A percentile compares a stretch with the other conserved stretches of the same genome.
phyloP scores from a whole-genome alignment of 2,888 invertebrate genomes.

The Coelopa pilipes region DNA sequence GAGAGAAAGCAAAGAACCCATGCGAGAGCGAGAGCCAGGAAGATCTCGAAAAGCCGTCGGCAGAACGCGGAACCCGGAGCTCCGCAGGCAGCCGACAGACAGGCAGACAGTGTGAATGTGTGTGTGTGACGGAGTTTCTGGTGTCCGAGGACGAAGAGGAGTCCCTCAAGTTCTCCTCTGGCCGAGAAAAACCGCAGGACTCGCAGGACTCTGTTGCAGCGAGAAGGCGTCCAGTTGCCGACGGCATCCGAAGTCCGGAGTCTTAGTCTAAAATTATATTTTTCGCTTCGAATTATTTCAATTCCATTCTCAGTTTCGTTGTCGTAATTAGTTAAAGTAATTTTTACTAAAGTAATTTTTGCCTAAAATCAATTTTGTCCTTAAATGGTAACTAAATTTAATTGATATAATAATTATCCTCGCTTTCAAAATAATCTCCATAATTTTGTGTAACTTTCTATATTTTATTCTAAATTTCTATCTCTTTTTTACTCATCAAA shows the following conservation, averaged over 20 bases:
- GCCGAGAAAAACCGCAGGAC: too few species aligned
- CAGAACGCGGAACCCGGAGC: too few species aligned
- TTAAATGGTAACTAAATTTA: too few species aligned
- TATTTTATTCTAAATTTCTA: neutral
- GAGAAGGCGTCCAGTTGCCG: too few species aligned
- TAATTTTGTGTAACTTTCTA: neutral
- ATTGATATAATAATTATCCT: too few species aligned
- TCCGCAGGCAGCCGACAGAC: neutral
- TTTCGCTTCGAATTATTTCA: too few species aligned
- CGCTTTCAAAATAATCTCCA: neutral
- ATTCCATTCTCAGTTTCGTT: neutral
- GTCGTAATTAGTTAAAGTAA: neutral
- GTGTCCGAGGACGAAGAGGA: neutral
- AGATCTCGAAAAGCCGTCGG: conserved; percentile 38
- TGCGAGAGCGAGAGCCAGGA: conserved; percentile 12
- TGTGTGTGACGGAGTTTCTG: neutral
- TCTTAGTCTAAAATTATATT: too few species aligned
- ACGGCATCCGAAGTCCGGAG: too few species aligned
- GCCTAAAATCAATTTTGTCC: too few species aligned
- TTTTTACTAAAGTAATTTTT: too few species aligned
- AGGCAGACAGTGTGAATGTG: neutral
- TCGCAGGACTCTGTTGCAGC: too few species aligned
- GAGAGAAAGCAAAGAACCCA: neutral
- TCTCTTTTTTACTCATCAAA: conserved; percentile 58
- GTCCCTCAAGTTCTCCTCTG: neutral